Conservation (phyloP, 2,888 invertebrate genomes). For the Raillietiella orientalis region DNA sequence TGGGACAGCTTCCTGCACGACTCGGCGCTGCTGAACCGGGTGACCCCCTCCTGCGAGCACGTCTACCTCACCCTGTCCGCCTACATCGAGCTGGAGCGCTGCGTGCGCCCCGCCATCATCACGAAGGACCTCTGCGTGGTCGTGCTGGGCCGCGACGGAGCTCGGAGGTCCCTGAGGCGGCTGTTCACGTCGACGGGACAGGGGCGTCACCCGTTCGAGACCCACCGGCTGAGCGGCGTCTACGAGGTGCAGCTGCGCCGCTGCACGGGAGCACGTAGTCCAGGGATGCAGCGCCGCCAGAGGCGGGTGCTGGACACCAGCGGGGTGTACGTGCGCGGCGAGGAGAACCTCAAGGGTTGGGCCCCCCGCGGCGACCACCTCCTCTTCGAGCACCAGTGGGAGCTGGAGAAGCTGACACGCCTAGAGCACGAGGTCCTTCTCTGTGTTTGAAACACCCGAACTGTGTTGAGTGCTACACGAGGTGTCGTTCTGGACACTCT, state of each 20-base stretch:
- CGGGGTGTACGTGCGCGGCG: slow-evolving; percentile 89
- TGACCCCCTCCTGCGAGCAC: slow-evolving; percentile 78
- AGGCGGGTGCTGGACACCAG: slow-evolving; percentile 89
- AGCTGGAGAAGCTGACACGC: slow-evolving; percentile 82
- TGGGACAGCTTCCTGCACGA: slow-evolving; percentile 99
- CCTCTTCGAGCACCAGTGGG: slow-evolving; percentile 98
- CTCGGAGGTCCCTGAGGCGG: slow-evolving; percentile 38
- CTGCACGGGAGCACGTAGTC: slow-evolving; percentile 82
- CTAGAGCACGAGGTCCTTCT: slow-evolving; percentile 88
- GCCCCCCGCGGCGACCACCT: slow-evolving; percentile 87
- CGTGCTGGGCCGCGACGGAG: slow-evolving; percentile 76
- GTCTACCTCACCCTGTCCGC: slow-evolving; percentile 97
- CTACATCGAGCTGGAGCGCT: slow-evolving; percentile 93
- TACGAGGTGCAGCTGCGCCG: slow-evolving; percentile 82
- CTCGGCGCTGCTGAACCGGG: slow-evolving; percentile 70
- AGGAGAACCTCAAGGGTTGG: slow-evolving; percentile 96
- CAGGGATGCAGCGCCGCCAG: slow-evolving; percentile 80
- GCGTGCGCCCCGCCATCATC: slow-evolving; percentile 81
- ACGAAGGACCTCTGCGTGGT: slow-evolving; percentile 94
- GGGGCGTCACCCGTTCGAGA: slow-evolving; percentile 46
- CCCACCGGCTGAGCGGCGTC: slow-evolving; percentile 81
- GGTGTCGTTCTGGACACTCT: slow-evolving; percentile 7
- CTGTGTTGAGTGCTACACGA: slow-evolving; percentile 49
- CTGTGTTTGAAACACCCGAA: no score
- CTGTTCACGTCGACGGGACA: slow-evolving; percentile 42